Percentiles rank a stretch among this genome's conserved stretches.
Evolutionary conservation across 2,888 invertebrate genomes (phyloP).

Genomic region (Lasioglossum figueresi): DNA sequence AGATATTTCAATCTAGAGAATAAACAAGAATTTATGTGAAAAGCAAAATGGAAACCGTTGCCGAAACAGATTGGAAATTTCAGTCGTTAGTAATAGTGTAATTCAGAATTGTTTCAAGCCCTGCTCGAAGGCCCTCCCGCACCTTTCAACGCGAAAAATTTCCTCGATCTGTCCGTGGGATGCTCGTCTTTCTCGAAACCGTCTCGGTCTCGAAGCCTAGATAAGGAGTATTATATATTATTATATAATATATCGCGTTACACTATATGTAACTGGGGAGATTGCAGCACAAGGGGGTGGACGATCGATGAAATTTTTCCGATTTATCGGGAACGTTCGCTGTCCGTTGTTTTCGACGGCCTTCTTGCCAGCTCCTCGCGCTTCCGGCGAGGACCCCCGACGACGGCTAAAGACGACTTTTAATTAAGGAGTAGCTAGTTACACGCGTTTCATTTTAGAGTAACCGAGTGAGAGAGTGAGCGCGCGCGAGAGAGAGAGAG

Average conservation of each 20-base stretch:
- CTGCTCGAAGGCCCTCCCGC: background rate
- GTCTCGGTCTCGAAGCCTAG: background rate
- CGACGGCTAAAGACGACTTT: conserved; percentile 36
- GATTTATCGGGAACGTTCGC: background rate
- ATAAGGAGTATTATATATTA: conserved; percentile 24
- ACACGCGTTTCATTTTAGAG: conserved; percentile 57
- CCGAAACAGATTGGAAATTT: background rate
- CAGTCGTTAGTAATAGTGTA: background rate
- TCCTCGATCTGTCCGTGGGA: conserved; percentile 27
- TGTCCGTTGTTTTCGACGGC: conserved; percentile 37
- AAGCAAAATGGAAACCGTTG: background rate
- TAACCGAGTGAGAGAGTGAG: conserved; percentile 37
- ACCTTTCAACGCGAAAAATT: conserved; percentile 22
- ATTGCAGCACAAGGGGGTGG: background rate
- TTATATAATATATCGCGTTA: conserved; percentile 46
- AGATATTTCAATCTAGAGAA: too few relatives aligned
- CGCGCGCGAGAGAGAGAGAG: background rate
- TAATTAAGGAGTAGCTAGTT: conserved; percentile 55
- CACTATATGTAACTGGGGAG: conserved; percentile 21
- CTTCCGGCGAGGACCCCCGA: conserved; percentile 25
- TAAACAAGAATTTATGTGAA: background rate
- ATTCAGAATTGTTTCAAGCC: background rate
- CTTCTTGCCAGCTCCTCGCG: conserved; percentile 61
- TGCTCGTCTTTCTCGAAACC: background rate
- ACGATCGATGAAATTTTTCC: conserved; percentile 41